These are phyloP conservation scores for Zaprionus ornatus DNA, from an alignment of 1,140 invertebrate species.

Conservation along the genomic window DNA sequence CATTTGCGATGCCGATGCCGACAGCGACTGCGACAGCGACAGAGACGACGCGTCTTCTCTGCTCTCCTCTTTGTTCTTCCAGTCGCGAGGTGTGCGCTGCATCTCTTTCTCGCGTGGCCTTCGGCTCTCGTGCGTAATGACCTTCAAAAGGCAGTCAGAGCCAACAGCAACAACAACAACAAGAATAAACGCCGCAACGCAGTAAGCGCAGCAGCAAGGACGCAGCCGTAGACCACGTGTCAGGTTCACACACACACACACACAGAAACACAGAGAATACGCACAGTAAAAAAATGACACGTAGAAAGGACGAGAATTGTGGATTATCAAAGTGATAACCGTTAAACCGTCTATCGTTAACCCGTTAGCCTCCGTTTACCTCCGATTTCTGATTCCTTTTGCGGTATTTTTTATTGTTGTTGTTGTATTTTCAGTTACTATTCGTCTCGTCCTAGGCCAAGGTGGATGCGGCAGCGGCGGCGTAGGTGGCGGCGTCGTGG, in stretches of 20 bases:
- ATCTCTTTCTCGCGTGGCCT: conserved; percentile 28
- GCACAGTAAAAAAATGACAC: conserved; percentile 10
- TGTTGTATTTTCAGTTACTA: not conserved
- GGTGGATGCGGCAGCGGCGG: not conserved
- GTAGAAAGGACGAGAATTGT: not conserved
- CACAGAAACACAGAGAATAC: conserved; percentile 22
- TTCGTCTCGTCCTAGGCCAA: not conserved
- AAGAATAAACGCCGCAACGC: conserved; percentile 16
- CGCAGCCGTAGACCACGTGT: conserved; percentile 47
- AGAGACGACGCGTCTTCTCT: not conserved
- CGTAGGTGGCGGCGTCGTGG: conserved; percentile 9
- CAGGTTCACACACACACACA: conserved; percentile 27
- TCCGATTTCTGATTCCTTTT: conserved; percentile 7
- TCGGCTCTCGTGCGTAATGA: conserved; percentile 65
- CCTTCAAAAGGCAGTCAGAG: conserved; percentile 67
- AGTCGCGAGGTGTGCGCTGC: not conserved
- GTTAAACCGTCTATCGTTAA: not conserved
- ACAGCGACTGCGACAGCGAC: not conserved
- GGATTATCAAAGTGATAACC: not conserved
- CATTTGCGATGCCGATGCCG: conserved; percentile 21
- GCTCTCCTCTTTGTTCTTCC: not conserved
- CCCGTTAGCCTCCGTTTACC: not conserved
- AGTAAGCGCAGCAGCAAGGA: conserved; percentile 53
- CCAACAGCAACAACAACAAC: conserved; percentile 41
- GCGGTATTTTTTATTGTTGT: not conserved